These are phyloP conservation scores for Crypturellus undulatus DNA, from an alignment of 2,113 vertebrate genomes.

Conservation along the genomic window DNA sequence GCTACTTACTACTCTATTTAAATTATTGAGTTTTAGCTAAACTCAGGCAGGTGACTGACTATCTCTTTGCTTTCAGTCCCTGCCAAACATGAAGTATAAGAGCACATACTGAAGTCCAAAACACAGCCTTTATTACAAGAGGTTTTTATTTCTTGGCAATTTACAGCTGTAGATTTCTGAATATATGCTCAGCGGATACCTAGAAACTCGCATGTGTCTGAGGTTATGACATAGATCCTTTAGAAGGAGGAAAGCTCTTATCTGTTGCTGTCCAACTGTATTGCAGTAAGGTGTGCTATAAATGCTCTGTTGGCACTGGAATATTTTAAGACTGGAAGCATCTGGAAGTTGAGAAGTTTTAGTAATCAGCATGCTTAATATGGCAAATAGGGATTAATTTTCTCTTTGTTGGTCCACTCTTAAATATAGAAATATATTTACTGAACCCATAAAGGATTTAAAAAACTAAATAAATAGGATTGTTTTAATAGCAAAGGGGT, in stretches of 20 bases:
- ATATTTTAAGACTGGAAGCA: not conserved
- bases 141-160: not conserved
- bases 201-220: accelerated
- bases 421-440: not conserved
- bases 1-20: not conserved
- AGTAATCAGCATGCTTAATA: accelerated
- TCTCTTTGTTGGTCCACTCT: not conserved
- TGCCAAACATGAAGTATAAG: not conserved
- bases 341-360: not conserved
- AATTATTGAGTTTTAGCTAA: not conserved
- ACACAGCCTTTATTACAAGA: not conserved
- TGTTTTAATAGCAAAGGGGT: not conserved
- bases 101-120: not conserved
- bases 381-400: not conserved
- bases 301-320: not conserved
- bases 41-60: not conserved
- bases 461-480: not conserved
- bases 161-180: not conserved
- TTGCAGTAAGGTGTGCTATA: not conserved
- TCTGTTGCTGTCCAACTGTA: not conserved
- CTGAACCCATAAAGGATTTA: not conserved
- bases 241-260: not conserved
- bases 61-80: not conserved
- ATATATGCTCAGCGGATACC: accelerated
- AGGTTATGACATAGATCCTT: not conserved